Base-by-base conservation (phyloP, 2,888 invertebrate species). In the Philaethria dido region DNA sequence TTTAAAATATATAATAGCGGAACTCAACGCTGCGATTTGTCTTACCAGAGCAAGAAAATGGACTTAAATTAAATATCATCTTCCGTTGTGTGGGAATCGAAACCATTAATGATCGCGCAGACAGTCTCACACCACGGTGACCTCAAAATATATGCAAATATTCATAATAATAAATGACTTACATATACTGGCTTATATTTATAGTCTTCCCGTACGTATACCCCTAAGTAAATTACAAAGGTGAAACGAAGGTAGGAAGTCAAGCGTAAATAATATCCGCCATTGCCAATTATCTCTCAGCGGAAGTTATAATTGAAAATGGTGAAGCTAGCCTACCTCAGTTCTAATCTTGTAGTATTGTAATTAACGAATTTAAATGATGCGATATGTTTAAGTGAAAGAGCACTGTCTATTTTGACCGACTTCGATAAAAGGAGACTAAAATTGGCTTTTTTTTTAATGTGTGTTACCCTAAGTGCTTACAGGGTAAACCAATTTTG, bases 331-430 rank as follows among this genome's bases (percentile, higher is more conserved):
- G 16, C 22, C 20, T 42, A 11, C 22, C 20, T 42, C 22, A 22
- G 9, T 57, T 57, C 39, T 57, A 57, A 22, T 57, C 39, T 42
- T 57, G n/a, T 57, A 57, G 16, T 57, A 57, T 42, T n/a, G n/a
- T 16, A 42, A 57, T 57, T 42, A 57, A 57, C 39, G 1, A 57
- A 57, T 55, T 52, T 52, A 29, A 9, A 52, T 50, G n/a, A n/a
- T 55, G 55, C 20, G 20, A 39, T 55, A 55, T 0, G 8, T 47
- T 45, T 22, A 25, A 22, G 36, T 22, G 13, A 33, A 64, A 55
- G 52, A 29, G 25, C 42, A 13, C 42, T 48, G 14, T 25, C 13
- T 29, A 29, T 4, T n/a, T n/a, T n/a, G n/a, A n/a, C n/a, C n/a
- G n/a, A n/a, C n/a, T n/a, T n/a, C n/a, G n/a, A n/a, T n/a, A n/a